These are phyloP conservation scores for Phrynosoma platyrhinos DNA, from an alignment of 2,113 vertebrate genomes.

Conservation along the genomic window DNA sequence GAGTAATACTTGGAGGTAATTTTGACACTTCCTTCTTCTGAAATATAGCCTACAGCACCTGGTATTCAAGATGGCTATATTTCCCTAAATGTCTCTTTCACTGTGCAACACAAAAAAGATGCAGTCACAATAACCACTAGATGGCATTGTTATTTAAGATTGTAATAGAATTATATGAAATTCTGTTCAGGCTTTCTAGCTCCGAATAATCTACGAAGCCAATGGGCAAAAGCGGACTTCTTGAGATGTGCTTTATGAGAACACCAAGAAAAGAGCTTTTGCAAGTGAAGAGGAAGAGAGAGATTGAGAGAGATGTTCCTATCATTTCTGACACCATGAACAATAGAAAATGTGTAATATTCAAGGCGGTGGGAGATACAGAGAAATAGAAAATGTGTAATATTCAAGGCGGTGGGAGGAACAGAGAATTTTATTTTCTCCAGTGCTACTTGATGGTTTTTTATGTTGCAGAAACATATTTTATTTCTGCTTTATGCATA, in stretches of 20 bases:
- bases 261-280: not conserved
- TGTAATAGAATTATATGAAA: not conserved
- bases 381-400: not conserved
- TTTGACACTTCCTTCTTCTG: too few relatives aligned
- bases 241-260: not conserved
- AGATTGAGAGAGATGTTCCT: too few relatives aligned
- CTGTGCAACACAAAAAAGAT: not conserved
- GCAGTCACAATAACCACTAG: conserved; percentile 25
- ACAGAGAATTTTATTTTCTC: not conserved
- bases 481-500: not conserved
- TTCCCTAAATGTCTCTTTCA: not conserved
- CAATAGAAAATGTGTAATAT: not conserved
- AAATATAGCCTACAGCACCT: too few relatives aligned
- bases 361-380: rapidly evolving
- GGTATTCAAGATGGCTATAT: not conserved
- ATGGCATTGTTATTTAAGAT: conserved; percentile 25
- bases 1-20: too few relatives aligned
- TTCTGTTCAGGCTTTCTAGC: not conserved
- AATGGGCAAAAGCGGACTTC: not conserved
- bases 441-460: not conserved
- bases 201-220: not conserved
- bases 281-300: not conserved
- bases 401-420: not conserved
- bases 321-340: not conserved
- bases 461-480: not conserved